phyloP scores from a whole-genome alignment of 1,140 invertebrate genomes.

The Holotrichia oblita region DNA sequence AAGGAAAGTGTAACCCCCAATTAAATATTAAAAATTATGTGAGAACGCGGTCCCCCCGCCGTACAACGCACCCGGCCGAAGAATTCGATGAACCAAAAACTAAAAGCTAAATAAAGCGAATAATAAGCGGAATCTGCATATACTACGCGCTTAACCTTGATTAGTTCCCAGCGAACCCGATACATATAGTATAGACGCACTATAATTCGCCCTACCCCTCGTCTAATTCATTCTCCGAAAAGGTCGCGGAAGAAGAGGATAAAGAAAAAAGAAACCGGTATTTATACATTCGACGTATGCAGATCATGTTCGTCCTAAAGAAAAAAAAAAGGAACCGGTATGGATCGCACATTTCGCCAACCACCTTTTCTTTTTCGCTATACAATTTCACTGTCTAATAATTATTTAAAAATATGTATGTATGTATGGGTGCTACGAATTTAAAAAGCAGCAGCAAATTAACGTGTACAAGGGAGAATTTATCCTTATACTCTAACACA shows the following conservation, averaged over 20 bases:
- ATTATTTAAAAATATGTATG: neutral
- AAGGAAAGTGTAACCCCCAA: neutral
- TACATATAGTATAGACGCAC: neutral
- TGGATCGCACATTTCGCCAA: neutral
- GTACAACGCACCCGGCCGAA: neutral
- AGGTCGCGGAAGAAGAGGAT: neutral
- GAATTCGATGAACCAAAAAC: conserved; percentile 33
- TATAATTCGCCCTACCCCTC: neutral
- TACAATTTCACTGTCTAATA: neutral
- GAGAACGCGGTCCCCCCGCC: neutral
- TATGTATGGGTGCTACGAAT: no score
- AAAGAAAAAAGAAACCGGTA: conserved; percentile 24
- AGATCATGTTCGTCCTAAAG: conserved; percentile 3
- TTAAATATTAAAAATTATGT: conserved; percentile 29
- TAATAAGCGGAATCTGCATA: conserved; percentile 24
- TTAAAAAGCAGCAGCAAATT: no score
- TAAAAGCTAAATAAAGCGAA: conserved; percentile 6
- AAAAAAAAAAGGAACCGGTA: conserved; percentile 11
- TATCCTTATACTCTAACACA: no score
- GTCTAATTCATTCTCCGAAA: neutral
- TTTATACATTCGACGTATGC: conserved; percentile 31
- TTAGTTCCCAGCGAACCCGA: conserved; percentile 18
- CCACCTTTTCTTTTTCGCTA: conserved; percentile 10
- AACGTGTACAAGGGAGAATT: no score
- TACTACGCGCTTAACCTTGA: neutral